Evolutionary conservation across 2,113 vertebrate species (phyloP).

Genomic region (Stomatorhinus ivindoensis): DNA sequence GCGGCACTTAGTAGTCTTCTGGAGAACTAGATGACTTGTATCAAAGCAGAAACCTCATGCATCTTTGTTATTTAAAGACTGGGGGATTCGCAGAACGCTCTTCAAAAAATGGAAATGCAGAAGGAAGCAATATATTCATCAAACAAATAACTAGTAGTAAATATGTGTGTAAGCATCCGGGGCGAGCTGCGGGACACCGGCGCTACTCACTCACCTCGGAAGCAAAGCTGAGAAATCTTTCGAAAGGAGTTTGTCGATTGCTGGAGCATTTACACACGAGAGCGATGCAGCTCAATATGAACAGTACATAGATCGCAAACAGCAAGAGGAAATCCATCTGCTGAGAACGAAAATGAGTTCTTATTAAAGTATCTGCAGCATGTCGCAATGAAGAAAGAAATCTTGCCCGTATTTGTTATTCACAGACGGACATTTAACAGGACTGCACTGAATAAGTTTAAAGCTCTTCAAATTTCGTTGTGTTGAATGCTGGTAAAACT

Average conservation of each 20-base stretch:
- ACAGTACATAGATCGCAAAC: conserved; percentile 65
- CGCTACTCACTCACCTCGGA: conserved; percentile 43
- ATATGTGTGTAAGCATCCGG: background rate
- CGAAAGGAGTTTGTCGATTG: conserved; percentile 52
- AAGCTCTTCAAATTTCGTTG: background rate
- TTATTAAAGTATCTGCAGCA: background rate
- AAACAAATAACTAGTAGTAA: background rate
- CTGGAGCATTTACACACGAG: conserved; percentile 64
- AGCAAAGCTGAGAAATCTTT: conserved; percentile 23
- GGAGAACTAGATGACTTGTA: too few relatives aligned
- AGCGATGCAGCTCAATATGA: conserved; percentile 50
- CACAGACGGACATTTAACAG: background rate
- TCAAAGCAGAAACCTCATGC: background rate
- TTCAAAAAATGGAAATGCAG: background rate
- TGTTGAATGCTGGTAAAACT: background rate
- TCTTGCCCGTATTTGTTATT: background rate
- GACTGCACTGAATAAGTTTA: background rate
- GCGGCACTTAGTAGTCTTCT: too few relatives aligned
- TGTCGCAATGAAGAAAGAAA: background rate
- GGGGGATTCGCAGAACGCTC: background rate
- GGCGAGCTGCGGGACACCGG: background rate
- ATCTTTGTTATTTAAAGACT: background rate
- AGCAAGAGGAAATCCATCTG: conserved; percentile 84
- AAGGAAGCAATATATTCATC: background rate
- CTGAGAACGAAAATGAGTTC: conserved; percentile 20